A percentile compares a stretch with the other conserved stretches of the same genome.
Evolutionary conservation across 1,140 invertebrate species (phyloP).

Genomic region (Antheraea pernyi): DNA sequence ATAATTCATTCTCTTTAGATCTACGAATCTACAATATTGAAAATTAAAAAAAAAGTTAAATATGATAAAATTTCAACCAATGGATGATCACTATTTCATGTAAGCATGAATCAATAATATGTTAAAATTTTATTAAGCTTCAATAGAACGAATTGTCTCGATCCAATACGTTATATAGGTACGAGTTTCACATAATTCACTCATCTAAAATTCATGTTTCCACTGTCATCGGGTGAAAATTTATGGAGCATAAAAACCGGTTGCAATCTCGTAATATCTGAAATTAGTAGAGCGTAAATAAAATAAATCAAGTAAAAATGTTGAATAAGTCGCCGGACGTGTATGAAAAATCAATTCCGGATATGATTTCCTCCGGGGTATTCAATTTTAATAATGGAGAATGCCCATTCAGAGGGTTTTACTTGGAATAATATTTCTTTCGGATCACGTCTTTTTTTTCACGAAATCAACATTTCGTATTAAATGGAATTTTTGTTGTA

Average conservation of each 20-base stretch:
- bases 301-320: slow-evolving; percentile 3
- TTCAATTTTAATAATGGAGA: slow-evolving; percentile 2
- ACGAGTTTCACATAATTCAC: not conserved
- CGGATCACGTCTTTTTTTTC: not conserved
- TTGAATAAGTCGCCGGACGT: not conserved
- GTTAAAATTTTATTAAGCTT: not conserved
- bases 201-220: slow-evolving; percentile 12
- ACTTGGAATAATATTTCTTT: not conserved
- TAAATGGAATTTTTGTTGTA: not conserved
- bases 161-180: not conserved
- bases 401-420: not conserved
- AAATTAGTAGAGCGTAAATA: slow-evolving; percentile 1
- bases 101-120: too few relatives aligned
- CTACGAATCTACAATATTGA: too few relatives aligned
- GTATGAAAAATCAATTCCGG: slow-evolving; percentile 1
- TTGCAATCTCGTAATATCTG: not conserved
- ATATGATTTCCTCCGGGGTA: not conserved
- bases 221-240: slow-evolving; percentile 13
- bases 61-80: too few relatives aligned
- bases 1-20: too few relatives aligned
- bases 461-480: not conserved
- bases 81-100: too few relatives aligned
- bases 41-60: too few relatives aligned
- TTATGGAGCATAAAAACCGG: slow-evolving; percentile 5
- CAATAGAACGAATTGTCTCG: not conserved